Evolutionary conservation across 2,797 vertebrate species (phyloP).

Genomic region (Pseudomugil tenellus): DNA sequence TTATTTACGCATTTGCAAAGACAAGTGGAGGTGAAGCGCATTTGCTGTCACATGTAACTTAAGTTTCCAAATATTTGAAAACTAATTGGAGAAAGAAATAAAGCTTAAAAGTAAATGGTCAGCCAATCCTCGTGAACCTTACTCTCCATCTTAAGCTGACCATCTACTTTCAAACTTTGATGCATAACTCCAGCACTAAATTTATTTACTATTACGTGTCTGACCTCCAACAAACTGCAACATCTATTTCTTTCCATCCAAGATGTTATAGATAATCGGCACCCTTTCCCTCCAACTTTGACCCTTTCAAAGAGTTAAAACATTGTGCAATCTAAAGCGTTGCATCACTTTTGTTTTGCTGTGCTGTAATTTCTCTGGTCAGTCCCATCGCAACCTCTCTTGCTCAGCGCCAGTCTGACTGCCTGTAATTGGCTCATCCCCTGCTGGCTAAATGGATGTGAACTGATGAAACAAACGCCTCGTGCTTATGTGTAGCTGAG

Average conservation of each 20-base stretch:
- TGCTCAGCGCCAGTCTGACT: slow-evolving; percentile 54
- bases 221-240: slow-evolving; percentile 16
- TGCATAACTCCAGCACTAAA: slow-evolving; percentile 15
- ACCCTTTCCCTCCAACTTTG: slow-evolving; percentile 27
- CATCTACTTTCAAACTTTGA: too few species aligned
- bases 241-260: slow-evolving; percentile 21
- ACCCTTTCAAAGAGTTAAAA: slow-evolving; percentile 17
- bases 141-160: too few species aligned
- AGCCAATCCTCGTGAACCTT: too few species aligned
- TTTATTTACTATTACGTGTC: neutral
- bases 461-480: slow-evolving; percentile 44
- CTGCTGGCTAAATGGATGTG: slow-evolving; percentile 59
- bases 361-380: slow-evolving; percentile 58
- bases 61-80: neutral
- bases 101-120: too few species aligned
- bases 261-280: slow-evolving; percentile 1
- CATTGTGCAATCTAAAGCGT: slow-evolving; percentile 33
- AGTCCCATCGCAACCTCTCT: slow-evolving; percentile 63
- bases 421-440: slow-evolving; percentile 69
- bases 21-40: neutral
- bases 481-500: slow-evolving; percentile 31
- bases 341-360: slow-evolving; percentile 34
- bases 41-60: neutral
- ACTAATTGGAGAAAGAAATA: neutral
- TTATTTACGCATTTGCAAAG: neutral